phyloP scores from a whole-genome alignment of 23 tunicate species.

The Clavelina lepadiformis region DNA sequence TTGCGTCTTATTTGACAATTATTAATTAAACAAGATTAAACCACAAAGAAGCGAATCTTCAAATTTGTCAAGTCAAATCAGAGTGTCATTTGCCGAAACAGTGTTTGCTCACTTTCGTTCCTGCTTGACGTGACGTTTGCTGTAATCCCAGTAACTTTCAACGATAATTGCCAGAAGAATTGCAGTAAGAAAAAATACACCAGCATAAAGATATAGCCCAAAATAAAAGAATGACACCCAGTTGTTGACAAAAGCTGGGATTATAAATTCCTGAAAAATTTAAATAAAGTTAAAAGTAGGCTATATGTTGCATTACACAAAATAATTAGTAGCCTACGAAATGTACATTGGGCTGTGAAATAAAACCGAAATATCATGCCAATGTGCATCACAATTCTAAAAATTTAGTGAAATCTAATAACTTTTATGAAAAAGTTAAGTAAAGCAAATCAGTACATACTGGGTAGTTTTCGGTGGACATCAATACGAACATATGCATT shows the following conservation, averaged over 20 bases:
- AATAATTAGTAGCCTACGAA: not conserved
- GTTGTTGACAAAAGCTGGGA: constrained; percentile 71
- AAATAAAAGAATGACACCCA: constrained; percentile 88
- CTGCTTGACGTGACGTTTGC: constrained; percentile 84
- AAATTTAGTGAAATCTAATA: too few species aligned
- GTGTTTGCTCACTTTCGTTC: constrained; percentile 54
- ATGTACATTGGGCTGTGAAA: too few species aligned
- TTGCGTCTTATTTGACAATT: not conserved
- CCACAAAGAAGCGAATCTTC: not conserved
- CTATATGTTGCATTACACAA: not conserved
- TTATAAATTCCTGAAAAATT: constrained; percentile 79
- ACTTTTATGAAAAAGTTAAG: too few species aligned
- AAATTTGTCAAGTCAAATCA: too few species aligned
- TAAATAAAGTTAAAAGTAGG: not conserved
- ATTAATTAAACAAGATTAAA: not conserved
- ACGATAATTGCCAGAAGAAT: constrained; percentile 90
- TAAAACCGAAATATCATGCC: too few species aligned
- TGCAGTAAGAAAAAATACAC: constrained; percentile 93
- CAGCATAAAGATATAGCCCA: constrained; percentile 83
- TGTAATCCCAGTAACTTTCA: constrained; percentile 97
- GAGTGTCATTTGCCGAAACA: not conserved
- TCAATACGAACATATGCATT: constrained; percentile 92
- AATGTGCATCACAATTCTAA: too few species aligned
- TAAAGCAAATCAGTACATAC: constrained; percentile 19
- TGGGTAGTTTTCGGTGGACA: constrained; percentile 98